These are phyloP conservation scores for Psix sp. DNA, from an alignment of 1,140 invertebrate genomes.

Conservation along the genomic window DNA sequence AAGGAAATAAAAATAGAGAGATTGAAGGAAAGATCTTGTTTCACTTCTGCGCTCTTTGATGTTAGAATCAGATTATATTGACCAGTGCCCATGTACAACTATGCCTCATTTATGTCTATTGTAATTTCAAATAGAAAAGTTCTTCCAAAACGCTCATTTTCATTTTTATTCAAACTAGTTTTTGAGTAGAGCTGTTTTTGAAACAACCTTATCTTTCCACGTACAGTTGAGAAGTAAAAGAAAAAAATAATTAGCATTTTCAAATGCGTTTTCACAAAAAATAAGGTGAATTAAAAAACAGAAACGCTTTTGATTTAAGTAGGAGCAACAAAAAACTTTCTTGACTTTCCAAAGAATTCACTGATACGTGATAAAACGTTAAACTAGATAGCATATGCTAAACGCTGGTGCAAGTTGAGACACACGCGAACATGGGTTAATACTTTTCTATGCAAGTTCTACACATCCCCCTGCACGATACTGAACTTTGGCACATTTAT, in stretches of 20 bases:
- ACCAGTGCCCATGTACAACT: slow-evolving; percentile 42
- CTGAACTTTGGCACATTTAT: slow-evolving; percentile 6
- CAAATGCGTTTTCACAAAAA: too few relatives aligned
- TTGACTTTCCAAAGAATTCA: too few relatives aligned
- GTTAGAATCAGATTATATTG: slow-evolving; percentile 38
- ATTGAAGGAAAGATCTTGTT: slow-evolving; percentile 35
- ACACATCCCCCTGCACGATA: slow-evolving; percentile 9
- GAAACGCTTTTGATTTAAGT: too few relatives aligned
- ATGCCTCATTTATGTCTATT: slow-evolving; percentile 39
- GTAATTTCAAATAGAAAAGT: slow-evolving; percentile 28
- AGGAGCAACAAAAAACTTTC: too few relatives aligned
- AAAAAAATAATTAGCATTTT: too few relatives aligned
- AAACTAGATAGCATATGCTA: slow-evolving; percentile 12
- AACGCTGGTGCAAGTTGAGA: neutral
- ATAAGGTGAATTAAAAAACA: too few relatives aligned
- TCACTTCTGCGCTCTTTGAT: slow-evolving; percentile 34
- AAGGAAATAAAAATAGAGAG: slow-evolving; percentile 42
- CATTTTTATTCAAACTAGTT: too few relatives aligned
- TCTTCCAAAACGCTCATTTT: slow-evolving; percentile 1
- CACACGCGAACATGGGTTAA: slow-evolving; percentile 5
- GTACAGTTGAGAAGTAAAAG: too few relatives aligned
- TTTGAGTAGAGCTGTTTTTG: too few relatives aligned
- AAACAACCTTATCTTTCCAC: too few relatives aligned
- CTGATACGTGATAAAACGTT: slow-evolving; percentile 3
- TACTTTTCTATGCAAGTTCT: slow-evolving; percentile 5